Conservation (phyloP, 2,113 vertebrate genomes). For the Panurus biarmicus region DNA sequence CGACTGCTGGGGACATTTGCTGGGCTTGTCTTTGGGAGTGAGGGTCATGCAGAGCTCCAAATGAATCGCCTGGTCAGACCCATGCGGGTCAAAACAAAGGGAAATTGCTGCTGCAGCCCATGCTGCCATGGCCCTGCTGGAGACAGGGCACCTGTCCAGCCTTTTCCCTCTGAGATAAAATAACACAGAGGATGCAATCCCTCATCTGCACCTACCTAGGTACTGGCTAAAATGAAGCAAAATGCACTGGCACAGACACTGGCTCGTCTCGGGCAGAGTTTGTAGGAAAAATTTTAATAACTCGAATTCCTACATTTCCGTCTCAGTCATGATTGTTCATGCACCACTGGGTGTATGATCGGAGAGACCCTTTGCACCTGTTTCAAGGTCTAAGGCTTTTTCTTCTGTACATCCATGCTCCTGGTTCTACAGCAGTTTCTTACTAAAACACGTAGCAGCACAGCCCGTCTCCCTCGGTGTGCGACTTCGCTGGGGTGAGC, state of each 20-base stretch:
- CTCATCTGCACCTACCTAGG: accelerated
- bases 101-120: neutral
- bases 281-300: neutral
- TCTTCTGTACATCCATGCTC: neutral
- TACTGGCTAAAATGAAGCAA: neutral
- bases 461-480: neutral
- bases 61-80: accelerated
- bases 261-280: neutral
- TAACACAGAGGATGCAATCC: accelerated
- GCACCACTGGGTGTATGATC: accelerated
- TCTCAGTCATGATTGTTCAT: accelerated
- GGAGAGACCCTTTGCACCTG: neutral
- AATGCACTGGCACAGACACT: accelerated
- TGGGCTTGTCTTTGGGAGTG: accelerated
- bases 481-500: accelerated
- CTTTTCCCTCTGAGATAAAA: neutral
- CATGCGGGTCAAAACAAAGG: neutral
- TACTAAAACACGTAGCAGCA: accelerated
- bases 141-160: neutral
- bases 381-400: neutral
- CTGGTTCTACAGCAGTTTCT: neutral
- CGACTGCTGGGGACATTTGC: neutral
- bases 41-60: neutral
- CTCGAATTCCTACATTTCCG: neutral
- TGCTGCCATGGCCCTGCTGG: neutral